Percentiles rank a stretch among this genome's conserved stretches.
Conservation (phyloP, 2,888 invertebrate genomes). For the Xanthostigma xanthostigma region DNA sequence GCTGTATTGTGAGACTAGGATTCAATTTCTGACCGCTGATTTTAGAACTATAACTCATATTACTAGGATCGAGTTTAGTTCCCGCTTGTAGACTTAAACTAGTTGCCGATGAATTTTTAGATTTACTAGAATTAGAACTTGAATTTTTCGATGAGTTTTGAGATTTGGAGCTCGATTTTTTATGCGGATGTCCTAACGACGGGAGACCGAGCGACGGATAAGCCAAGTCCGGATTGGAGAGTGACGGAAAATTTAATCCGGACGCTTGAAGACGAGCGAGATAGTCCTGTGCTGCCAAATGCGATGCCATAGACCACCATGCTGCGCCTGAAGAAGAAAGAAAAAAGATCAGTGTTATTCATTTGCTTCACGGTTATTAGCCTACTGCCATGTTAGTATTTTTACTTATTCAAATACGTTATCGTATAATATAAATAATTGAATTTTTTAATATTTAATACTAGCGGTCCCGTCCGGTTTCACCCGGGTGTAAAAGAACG, state of each 20-base stretch:
- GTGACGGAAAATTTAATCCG: constrained; percentile 53
- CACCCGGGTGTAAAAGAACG: too few species aligned
- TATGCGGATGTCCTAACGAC: constrained; percentile 28
- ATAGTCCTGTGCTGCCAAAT: constrained; percentile 79
- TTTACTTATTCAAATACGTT: too few species aligned
- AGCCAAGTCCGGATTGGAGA: constrained; percentile 40
- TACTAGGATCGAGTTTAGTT: constrained; percentile 15
- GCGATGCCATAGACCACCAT: constrained; percentile 86
- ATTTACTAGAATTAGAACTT: constrained; percentile 14
- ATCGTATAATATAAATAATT: too few species aligned
- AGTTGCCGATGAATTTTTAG: constrained; percentile 13
- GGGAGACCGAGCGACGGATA: constrained; percentile 39
- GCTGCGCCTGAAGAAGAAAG: constrained; percentile 45
- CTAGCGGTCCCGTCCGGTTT: too few species aligned
- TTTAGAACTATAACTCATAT: constrained; percentile 5
- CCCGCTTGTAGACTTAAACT: constrained; percentile 12
- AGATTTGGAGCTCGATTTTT: constrained; percentile 11
- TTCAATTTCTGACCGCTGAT: constrained; percentile 5
- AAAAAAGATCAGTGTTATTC: neutral
- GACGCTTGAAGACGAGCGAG: constrained; percentile 69
- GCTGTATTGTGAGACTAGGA: constrained; percentile 7
- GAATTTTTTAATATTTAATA: too few species aligned
- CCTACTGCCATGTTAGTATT: too few species aligned
- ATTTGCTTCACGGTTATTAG: too few species aligned
- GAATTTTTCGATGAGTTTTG: constrained; percentile 18